These are phyloP conservation scores for Setophaga kirtlandii DNA, from an alignment of 2,113 vertebrate species.

Conservation along the genomic window DNA sequence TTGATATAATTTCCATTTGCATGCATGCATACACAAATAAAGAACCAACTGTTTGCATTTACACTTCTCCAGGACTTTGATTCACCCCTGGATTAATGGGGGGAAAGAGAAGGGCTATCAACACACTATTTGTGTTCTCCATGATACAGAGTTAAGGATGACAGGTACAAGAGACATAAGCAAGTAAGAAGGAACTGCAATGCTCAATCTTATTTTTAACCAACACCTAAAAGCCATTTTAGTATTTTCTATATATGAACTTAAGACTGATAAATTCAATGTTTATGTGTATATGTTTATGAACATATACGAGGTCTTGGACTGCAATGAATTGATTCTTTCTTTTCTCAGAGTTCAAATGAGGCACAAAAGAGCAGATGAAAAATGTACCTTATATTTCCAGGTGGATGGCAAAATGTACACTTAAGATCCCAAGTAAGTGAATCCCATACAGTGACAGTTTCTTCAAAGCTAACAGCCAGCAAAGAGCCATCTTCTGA, in stretches of 20 bases:
- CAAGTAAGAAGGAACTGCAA: background rate
- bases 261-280: background rate
- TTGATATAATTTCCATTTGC: background rate
- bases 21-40: background rate
- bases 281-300: background rate
- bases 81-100: background rate
- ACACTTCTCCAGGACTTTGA: background rate
- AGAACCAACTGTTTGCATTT: background rate
- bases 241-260: background rate
- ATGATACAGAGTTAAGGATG: background rate
- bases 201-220: background rate
- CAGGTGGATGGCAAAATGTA: constrained; percentile 92
- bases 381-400: constrained; percentile 81
- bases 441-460: constrained; percentile 90
- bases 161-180: background rate
- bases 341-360: background rate
- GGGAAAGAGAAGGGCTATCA: background rate
- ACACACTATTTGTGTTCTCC: background rate
- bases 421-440: constrained; percentile 89
- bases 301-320: background rate
- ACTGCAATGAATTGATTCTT: background rate
- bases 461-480: constrained; percentile 88
- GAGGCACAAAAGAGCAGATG: background rate
- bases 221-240: background rate
- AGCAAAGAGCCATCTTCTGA: constrained; percentile 93